phyloP scores from a whole-genome alignment of 2,797 vertebrate genomes.

The Macropodus opercularis region DNA sequence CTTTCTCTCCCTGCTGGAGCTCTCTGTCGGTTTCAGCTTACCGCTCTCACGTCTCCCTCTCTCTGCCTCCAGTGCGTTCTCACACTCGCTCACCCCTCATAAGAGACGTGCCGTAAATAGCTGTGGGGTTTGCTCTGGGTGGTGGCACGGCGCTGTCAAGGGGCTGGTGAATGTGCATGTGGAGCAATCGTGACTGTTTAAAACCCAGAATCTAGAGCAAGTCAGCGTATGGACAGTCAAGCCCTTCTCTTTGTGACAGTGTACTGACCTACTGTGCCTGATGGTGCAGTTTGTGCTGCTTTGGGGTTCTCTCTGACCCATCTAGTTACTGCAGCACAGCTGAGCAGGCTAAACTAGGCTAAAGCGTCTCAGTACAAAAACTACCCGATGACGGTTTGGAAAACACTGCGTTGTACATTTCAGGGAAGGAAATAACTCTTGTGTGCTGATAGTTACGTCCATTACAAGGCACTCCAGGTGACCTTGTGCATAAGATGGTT shows the following conservation, averaged over 20 bases:
- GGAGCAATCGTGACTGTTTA: slow-evolving; percentile 27
- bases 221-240: slow-evolving; percentile 16
- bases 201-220: slow-evolving; percentile 46
- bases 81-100: slow-evolving; percentile 33
- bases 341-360: slow-evolving; percentile 30
- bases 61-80: slow-evolving; percentile 24
- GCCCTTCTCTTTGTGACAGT: not conserved
- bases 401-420: too few relatives aligned
- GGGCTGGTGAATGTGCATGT: slow-evolving; percentile 30
- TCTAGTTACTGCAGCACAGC: slow-evolving; percentile 14
- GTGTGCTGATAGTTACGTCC: not conserved
- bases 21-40: slow-evolving; percentile 26
- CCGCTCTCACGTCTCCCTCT: not conserved
- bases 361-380: too few relatives aligned
- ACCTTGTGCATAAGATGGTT: slow-evolving; percentile 22
- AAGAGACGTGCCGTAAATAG: slow-evolving; percentile 51
- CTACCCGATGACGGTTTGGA: too few relatives aligned
- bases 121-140: slow-evolving; percentile 45
- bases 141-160: slow-evolving; percentile 24
- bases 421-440: slow-evolving; percentile 1
- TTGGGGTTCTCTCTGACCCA: slow-evolving; percentile 28
- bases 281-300: slow-evolving; percentile 22
- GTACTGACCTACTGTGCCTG: slow-evolving; percentile 8
- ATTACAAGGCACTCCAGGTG: slow-evolving; percentile 7
- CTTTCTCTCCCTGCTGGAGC: slow-evolving; percentile 26